phyloP scores from a whole-genome alignment of 1,140 invertebrate species.

The Piezodorus guildinii region DNA sequence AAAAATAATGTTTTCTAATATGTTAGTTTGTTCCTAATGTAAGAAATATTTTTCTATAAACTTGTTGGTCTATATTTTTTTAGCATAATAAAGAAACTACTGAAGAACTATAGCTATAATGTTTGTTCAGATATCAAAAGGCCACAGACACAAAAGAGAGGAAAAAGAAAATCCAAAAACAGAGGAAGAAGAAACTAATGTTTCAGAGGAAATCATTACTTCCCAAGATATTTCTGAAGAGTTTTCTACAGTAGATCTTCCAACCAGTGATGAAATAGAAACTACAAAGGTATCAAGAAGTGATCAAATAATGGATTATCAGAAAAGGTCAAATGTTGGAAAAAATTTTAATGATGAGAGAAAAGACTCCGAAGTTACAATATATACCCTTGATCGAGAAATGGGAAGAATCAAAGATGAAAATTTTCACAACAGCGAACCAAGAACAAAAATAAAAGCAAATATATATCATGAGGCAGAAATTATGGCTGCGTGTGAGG shows the following conservation, averaged over 20 bases:
- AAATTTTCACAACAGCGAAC: background rate
- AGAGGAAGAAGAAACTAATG: background rate
- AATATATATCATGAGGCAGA: background rate
- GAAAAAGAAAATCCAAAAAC: background rate
- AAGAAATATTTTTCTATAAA: too few relatives aligned
- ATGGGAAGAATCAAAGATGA: conserved; percentile 1
- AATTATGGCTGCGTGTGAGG: background rate
- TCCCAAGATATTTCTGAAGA: background rate
- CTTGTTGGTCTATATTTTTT: too few relatives aligned
- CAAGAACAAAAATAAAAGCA: background rate
- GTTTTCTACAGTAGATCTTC: conserved; percentile 3
- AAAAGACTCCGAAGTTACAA: background rate
- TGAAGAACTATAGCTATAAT: conserved; percentile 6
- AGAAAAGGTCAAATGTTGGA: conserved; percentile 1
- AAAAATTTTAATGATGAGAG: background rate
- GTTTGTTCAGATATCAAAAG: conserved; percentile 21
- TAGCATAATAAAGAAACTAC: background rate
- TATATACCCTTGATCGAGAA: conserved; percentile 17
- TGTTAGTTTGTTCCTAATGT: too few relatives aligned
- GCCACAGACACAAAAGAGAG: conserved; percentile 5
- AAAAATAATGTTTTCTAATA: too few relatives aligned
- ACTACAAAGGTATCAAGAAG: background rate
- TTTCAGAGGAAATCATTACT: background rate
- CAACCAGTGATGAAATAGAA: background rate
- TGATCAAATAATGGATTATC: background rate